Base-by-base conservation (phyloP, 1,140 invertebrate species). In the Camponotus pennsylvanicus region DNA sequence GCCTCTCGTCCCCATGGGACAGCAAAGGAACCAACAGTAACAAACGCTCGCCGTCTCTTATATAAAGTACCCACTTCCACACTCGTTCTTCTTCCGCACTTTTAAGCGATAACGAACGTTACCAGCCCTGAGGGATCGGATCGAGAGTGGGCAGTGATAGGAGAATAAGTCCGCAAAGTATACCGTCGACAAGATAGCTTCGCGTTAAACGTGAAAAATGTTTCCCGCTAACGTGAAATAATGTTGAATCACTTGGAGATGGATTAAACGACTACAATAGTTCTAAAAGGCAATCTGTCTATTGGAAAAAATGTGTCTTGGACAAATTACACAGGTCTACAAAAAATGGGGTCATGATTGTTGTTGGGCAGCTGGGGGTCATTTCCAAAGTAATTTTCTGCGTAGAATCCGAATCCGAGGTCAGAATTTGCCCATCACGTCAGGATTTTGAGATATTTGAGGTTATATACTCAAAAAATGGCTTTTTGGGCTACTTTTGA, bases 61-160 rank as follows among this genome's bases (percentile, higher is more conserved):
- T 91, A 92, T 86, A 92, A 92, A 93, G 92, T 92, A 92, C 92
- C 92, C 89, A 91, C 90, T 92, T 93, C 90, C 91, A 89, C 84
- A 80, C 91, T 90, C 91, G 92, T 93, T 92, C 89, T 88, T 91
- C 92, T 91, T 91, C 91, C 87, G 61, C 88, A 87, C 90, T 92
- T 92, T 92, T 91, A 91, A 91, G 86, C 91, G 92, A 92, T 92
- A 92, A 92, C 92, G 92, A 92, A 91, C 89, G 89, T 89, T 90
- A 87, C 88, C 88, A 89, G 86, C 75, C 90, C 86, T 27, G 71
- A 86, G 75, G 87, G 91, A 88, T 64, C 61, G 88, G 82, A 88
- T 80, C 85, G 86, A 63, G 63, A 84, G 78, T 80, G 67, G 85
- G 67, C 42, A 55, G 73, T 73, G 66, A 52, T 52, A 52, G 77